Percentiles rank a stretch among this genome's conserved stretches.
These are phyloP conservation scores for Scaptomyza caliginosa DNA, from an alignment of 2,888 invertebrate species.

Conservation along the genomic window DNA sequence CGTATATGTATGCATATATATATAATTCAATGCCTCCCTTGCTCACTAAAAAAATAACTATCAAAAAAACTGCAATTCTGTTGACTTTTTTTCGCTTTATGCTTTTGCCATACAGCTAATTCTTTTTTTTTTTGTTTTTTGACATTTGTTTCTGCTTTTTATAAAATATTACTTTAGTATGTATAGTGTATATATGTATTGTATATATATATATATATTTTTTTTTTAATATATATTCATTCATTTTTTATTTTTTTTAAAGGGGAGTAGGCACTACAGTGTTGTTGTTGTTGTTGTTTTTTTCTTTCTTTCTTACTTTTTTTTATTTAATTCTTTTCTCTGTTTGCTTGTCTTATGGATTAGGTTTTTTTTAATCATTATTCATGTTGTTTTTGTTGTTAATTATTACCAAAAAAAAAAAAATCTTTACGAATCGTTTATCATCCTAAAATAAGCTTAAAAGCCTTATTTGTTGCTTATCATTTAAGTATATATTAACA, in stretches of 20 bases:
- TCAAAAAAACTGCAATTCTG: conserved; percentile 72
- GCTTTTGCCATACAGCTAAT: conserved; percentile 10
- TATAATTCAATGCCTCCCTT: conserved; percentile 69
- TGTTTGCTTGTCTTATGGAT: conserved; percentile 46
- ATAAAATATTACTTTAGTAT: conserved; percentile 74
- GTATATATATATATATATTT: conserved; percentile 62
- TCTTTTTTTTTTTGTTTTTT: conserved; percentile 23
- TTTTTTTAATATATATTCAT: conserved; percentile 24
- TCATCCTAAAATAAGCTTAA: conserved; percentile 61
- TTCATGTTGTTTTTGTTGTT: conserved; percentile 13
- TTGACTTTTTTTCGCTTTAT: conserved; percentile 49
- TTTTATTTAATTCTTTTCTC: conserved; percentile 30
- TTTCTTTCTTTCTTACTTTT: conserved; percentile 46
- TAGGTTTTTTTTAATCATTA: conserved; percentile 28
- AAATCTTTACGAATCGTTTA: conserved; percentile 37
- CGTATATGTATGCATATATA: conserved; percentile 52
- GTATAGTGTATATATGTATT: conserved; percentile 74
- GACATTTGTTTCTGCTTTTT: conserved; percentile 56
- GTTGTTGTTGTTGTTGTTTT: conserved; percentile 49
- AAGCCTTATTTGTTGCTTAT: conserved; percentile 55
- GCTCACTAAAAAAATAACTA: conserved; percentile 77
- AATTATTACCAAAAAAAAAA: conserved; percentile 67
- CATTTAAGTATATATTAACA: conserved; percentile 54
- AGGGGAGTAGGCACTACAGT: conserved; percentile 83
- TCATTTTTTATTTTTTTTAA: conserved; percentile 45